Base-by-base conservation (phyloP, 1,140 invertebrate genomes). In the Pachyrhynchus sulphureomaculatus region DNA sequence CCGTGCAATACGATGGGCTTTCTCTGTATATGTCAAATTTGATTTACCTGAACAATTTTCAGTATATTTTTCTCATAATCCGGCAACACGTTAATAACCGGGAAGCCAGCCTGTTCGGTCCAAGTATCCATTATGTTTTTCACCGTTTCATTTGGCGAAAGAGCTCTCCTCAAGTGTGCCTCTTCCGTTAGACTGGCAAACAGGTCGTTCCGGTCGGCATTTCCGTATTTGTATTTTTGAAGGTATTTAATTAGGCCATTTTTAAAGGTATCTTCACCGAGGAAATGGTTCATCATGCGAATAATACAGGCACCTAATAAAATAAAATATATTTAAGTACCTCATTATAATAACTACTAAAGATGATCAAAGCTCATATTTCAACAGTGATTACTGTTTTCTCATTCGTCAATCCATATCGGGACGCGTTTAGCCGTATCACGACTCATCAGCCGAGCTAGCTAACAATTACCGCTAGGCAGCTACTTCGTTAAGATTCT, bases 41-140 rank as follows among this genome's bases (percentile, higher is more conserved):
- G n/a, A n/a, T 39, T 20, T 67, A 82, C 78, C 77, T 87, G 86
- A 26, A 75, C 75, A 1, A 84, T 75, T 1, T 71, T 79, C 2
- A 82, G 72, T 1, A 42, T 64, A 2, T 78, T 75, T 4, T 71
- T 74, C 17, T 75, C 70, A 54, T 82, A 80, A 72, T 84, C 72
- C 39, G 80, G 74, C 0, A 66, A 75, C 1, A 89, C 84, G 3
- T 79, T 83, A 0, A 95, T 78, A 0, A 94, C 84, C 0, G 92
- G 92, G 76, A 87, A 95, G 2, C 92, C 91, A n/a, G 88, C 78
- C 71, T 93, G 88, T 0, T 82, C 75, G 0, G 88, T 90, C 92
- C 92, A 95, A 0, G 86, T 85, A 67, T 91, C 85, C 89, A 95
- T 90, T 26, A 93, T 86, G 2, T 78, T 71, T 49, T 84, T 84